Percentiles rank a stretch among this genome's conserved stretches.
phyloP scores from a whole-genome alignment of 1,140 invertebrate genomes.

The Colletes latitarsis region DNA sequence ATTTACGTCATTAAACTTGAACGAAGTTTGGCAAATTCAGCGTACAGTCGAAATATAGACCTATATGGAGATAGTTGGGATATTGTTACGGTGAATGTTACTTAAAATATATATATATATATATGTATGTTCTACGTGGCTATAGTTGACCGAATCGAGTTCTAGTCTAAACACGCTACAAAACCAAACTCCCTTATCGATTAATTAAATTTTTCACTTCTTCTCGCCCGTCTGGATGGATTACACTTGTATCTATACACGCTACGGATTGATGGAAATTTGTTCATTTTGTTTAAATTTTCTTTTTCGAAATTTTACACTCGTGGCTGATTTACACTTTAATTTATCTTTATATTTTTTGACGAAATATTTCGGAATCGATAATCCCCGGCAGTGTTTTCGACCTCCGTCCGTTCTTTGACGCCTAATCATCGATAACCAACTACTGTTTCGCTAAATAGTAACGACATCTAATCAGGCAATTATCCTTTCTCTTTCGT shows the following conservation, averaged over 20 bases:
- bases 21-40: conserved; percentile 36
- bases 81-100: conserved; percentile 29
- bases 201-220: background rate
- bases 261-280: conserved; percentile 10
- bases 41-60: background rate
- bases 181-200: background rate
- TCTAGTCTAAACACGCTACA: conserved; percentile 35
- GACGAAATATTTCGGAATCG: conserved; percentile 21
- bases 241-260: conserved; percentile 44
- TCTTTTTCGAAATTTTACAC: conserved; percentile 24
- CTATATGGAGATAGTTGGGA: background rate
- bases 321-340: background rate
- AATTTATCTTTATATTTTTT: background rate
- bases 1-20: background rate
- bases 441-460: background rate
- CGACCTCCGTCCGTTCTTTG: background rate
- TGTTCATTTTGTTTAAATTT: background rate
- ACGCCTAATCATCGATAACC: background rate
- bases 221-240: conserved; percentile 69
- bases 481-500: background rate
- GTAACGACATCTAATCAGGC: background rate
- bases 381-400: conserved; percentile 28
- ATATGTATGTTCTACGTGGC: conserved; percentile 38
- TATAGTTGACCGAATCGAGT: conserved; percentile 34
- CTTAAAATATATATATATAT: conserved; percentile 57